phyloP scores from a whole-genome alignment of 2,797 vertebrate genomes.

The Acridotheres tristis region DNA sequence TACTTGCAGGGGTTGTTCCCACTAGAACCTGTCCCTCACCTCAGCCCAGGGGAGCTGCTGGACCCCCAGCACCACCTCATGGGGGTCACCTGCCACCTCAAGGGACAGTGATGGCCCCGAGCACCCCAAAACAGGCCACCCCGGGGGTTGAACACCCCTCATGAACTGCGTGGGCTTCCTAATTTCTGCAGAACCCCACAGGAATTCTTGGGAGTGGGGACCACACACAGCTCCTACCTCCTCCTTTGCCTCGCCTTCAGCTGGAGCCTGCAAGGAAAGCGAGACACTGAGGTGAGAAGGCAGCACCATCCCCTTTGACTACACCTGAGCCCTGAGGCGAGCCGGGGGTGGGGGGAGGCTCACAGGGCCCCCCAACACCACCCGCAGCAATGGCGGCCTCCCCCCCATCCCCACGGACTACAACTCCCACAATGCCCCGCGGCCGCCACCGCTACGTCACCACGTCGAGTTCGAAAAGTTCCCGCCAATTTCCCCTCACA shows the following conservation, averaged over 20 bases:
- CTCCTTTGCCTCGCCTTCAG: slow-evolving; percentile 84
- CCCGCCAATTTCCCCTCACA: slow-evolving; percentile 61
- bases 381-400: not conserved
- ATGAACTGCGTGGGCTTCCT: accelerated
- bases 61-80: not conserved
- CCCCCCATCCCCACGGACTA: not conserved
- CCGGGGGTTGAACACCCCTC: not conserved
- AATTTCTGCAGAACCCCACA: not conserved
- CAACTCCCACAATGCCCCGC: slow-evolving; percentile 46
- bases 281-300: not conserved
- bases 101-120: accelerated
- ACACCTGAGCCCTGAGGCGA: not conserved
- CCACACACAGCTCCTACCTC: slow-evolving; percentile 79
- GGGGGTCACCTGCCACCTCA: not conserved
- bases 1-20: not conserved
- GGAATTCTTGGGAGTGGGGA: not conserved
- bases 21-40: accelerated
- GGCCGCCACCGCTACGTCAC: not conserved
- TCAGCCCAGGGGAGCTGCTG: not conserved
- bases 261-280: slow-evolving; percentile 70
- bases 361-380: not conserved
- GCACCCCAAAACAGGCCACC: not conserved
- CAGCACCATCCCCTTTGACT: not conserved
- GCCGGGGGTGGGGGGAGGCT: accelerated
- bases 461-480: slow-evolving; percentile 22